Evolutionary conservation across 2,113 vertebrate genomes (phyloP).

Genomic region (Carassius carassius): DNA sequence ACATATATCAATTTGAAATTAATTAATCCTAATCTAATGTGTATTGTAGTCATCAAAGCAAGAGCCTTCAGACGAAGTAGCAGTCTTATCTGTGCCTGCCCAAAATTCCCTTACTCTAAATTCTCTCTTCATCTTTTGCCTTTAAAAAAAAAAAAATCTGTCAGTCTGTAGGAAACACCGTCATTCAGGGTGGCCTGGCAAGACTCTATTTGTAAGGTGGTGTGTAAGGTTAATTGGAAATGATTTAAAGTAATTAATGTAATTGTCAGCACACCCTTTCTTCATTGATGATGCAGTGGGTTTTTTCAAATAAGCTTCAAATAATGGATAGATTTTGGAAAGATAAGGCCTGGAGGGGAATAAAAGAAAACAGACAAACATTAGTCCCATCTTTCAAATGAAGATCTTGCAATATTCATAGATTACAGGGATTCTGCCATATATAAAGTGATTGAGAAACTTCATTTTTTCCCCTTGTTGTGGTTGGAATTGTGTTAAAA

Average conservation of each 20-base stretch:
- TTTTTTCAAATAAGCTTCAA: background rate
- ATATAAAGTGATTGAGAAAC: background rate
- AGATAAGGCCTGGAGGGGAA: background rate
- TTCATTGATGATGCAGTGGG: slow-evolving; percentile 57
- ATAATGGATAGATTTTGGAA: slow-evolving; percentile 21
- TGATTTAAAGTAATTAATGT: slow-evolving; percentile 75
- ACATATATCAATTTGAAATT: slow-evolving; percentile 52
- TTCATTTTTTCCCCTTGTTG: background rate
- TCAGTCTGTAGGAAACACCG: slow-evolving; percentile 49
- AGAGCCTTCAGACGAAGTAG: slow-evolving; percentile 35
- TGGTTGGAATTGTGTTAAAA: slow-evolving; percentile 28
- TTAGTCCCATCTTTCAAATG: background rate
- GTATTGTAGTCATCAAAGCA: slow-evolving; percentile 53
- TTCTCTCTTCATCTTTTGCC: slow-evolving; percentile 49
- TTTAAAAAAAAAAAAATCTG: background rate
- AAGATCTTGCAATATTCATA: background rate
- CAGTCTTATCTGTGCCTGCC: slow-evolving; percentile 32
- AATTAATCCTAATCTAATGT: slow-evolving; percentile 63
- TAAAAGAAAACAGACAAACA: background rate
- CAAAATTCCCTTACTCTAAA: slow-evolving; percentile 57
- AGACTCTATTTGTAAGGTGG: slow-evolving; percentile 67
- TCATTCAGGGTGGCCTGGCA: slow-evolving; percentile 36
- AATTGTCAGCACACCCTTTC: slow-evolving; percentile 75
- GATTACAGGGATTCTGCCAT: background rate
- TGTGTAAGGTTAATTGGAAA: slow-evolving; percentile 75